Conservation (phyloP, 2,797 vertebrate species). For the Thamnophis elegans region DNA sequence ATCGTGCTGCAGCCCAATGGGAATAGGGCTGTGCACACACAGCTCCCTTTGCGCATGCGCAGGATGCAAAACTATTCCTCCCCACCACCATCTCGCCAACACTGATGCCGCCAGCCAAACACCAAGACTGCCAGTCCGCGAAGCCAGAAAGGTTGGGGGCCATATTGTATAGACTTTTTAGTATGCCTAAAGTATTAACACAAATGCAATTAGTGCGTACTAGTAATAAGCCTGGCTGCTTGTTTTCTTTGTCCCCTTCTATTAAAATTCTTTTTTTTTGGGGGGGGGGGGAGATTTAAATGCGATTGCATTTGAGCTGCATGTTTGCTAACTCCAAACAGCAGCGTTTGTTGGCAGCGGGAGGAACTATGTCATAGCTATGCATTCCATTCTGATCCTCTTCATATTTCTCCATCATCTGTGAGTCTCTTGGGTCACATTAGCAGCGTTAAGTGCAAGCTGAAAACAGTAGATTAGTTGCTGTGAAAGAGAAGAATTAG, state of each 20-base stretch:
- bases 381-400: neutral
- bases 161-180: neutral
- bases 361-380: neutral
- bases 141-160: too few species aligned
- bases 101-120: neutral
- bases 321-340: neutral
- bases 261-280: neutral
- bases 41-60: neutral
- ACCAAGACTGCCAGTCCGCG: neutral
- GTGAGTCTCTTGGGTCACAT: neutral
- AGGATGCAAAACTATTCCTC: neutral
- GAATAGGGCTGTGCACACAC: neutral
- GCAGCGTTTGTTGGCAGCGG: neutral
- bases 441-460: neutral
- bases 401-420: neutral
- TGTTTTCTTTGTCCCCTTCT: neutral
- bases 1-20: neutral
- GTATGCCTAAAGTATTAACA: neutral
- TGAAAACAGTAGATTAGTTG: neutral
- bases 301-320: neutral
- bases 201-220: neutral
- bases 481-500: neutral
- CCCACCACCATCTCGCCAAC: neutral
- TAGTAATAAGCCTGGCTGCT: neutral
- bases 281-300: neutral